Base-by-base conservation (phyloP, 2,113 vertebrate genomes). In the Petrocephalus microphthalmus region DNA sequence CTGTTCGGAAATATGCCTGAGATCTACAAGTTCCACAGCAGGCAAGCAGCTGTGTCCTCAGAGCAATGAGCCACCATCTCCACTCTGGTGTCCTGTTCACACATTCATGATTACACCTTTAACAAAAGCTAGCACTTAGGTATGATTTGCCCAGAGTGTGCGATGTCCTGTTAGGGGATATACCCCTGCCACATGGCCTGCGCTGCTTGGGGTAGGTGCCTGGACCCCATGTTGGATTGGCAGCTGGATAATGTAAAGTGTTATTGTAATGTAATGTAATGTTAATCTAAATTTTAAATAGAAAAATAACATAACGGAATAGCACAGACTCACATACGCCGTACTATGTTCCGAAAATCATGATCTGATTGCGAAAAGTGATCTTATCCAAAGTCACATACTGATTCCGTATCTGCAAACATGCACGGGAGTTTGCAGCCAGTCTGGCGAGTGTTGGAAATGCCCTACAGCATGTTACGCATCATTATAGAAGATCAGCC, bases 1-100 rank as follows among this genome's bases (percentile, higher is more conserved):
- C 96, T 99, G 47, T 99, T 99, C 0, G 98, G 98, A 78, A 99
- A 99, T 94, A 98, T 99, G 97, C 95, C 98, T 0, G 97, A 99
- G 93, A 99, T 99, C 92, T 98, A 99, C 2, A 97, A 98, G 92
- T 99, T 99, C 90, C 98, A 99, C 92, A 98, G 97, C 95, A 97
- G 96, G 98, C 97, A 95, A 19, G 8, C 86, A 89, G 87, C 85
- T 89, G 89, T 52, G 89, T 88, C 78, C 33, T 87, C 42, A 71
- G 60, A 89, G 20, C 51, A 52, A 29, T 45, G 33, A 78, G 7
- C 20, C 25, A 49, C 22, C 15, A 0, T n/a, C 22, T 33, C 88
- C 56, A 37, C 53, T 29, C 49, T 5, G 42, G 7, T 42, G 54
- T 42, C 17, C 51, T 33, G 29, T 85, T 33, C 52, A 29, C 51